A percentile compares a stretch with the other conserved stretches of the same genome.
phyloP scores from a whole-genome alignment of 2,888 invertebrate genomes.

The Philereme vetulata region DNA sequence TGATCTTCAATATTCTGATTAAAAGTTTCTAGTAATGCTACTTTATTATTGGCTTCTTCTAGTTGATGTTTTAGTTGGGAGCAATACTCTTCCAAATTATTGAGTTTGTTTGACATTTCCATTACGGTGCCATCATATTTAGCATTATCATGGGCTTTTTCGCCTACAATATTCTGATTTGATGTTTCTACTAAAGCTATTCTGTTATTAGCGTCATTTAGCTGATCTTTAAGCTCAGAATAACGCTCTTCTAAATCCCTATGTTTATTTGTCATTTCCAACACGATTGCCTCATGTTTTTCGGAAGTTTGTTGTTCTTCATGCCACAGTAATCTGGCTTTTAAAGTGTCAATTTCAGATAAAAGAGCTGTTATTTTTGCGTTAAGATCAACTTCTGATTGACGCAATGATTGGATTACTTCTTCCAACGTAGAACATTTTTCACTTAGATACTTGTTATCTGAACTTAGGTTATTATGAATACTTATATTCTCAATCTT shows the following conservation, averaged over 20 bases:
- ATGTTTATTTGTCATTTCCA: slow-evolving; percentile 51
- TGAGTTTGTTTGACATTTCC: slow-evolving; percentile 51
- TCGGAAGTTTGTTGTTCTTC: slow-evolving; percentile 42
- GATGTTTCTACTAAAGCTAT: slow-evolving; percentile 56
- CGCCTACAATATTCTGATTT: not conserved
- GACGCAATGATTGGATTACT: slow-evolving; percentile 46
- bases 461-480: slow-evolving; percentile 46
- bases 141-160: slow-evolving; percentile 42
- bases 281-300: slow-evolving; percentile 38
- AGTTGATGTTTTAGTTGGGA: slow-evolving; percentile 53
- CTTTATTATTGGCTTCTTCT: slow-evolving; percentile 69
- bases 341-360: slow-evolving; percentile 51
- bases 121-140: slow-evolving; percentile 40
- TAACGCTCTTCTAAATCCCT: slow-evolving; percentile 57
- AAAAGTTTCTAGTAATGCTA: slow-evolving; percentile 53
- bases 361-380: slow-evolving; percentile 45
- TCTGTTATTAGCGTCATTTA: slow-evolving; percentile 69
- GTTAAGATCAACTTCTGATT: slow-evolving; percentile 47
- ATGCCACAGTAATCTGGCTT: slow-evolving; percentile 42
- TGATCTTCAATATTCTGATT: not conserved
- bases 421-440: slow-evolving; percentile 48
- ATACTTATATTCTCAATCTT: slow-evolving; percentile 50
- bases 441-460: slow-evolving; percentile 40
- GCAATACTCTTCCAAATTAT: slow-evolving; percentile 57
- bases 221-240: slow-evolving; percentile 49